Evolutionary conservation across 1,140 invertebrate species (phyloP), one percentile per base, ranked within the genome.

Genomic region (Tenebrio molitor): DNA sequence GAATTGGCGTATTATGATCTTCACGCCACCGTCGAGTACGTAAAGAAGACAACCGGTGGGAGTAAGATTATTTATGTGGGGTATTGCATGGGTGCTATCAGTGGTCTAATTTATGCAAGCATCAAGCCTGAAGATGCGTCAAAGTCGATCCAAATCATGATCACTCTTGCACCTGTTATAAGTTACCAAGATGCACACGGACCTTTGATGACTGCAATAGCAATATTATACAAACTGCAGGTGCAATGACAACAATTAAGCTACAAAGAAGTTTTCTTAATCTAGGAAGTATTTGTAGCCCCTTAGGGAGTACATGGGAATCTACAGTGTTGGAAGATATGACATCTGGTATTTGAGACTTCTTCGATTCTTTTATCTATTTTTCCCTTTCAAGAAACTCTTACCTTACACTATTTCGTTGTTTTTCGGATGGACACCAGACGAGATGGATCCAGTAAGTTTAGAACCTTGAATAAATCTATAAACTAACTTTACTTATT

Each of bases 391-490:
- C 16, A 33, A 34, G 29, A 29, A 36, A 0, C 4, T 33, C 1
- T n/a, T 34, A 2, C 5, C 10, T 16, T 14, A 10, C 1, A 3
- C 12, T 7, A 29, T 34, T 29, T 6, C 3, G 8, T 7, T 29
- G 1, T 15, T 34, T 6, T 16, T 5, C 15, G 58, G 58, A 34
- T 64, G 58, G 58, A 64, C 58, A 12, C 58, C 21, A 29, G 14
- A 64, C 15, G 12, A 64, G 10, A n/a, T 64, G 8, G 58, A 64
- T 34, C 58, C 58, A 16, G 58, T 64, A 64, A 12, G 21, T 34
- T 34, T 14, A 8, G 16, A n/a, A n/a, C n/a, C n/a, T n/a, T n/a
- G 6, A 12, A 25, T 29, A n/a, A 14, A 23, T 7, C 29, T 2
- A n/a, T n/a, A 34, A 29, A 34, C 29, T 5, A 33, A 33, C 10